Evolutionary conservation across 2,113 vertebrate genomes (phyloP).

Genomic region (Microcebus murinus): DNA sequence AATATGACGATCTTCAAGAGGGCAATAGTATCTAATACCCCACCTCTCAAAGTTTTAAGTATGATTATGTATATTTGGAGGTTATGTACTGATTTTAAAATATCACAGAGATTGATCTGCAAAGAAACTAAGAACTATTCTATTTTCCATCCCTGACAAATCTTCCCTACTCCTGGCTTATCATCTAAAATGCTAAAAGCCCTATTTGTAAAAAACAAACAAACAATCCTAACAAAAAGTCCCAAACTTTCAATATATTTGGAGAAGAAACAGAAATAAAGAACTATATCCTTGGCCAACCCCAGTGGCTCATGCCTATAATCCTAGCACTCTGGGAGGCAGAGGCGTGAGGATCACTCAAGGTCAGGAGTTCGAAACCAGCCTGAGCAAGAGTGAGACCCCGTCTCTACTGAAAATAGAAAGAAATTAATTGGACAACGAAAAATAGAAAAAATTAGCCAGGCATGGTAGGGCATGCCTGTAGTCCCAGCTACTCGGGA

Average conservation of each 20-base stretch:
- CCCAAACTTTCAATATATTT: neutral
- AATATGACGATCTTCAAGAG: neutral
- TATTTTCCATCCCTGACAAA: neutral
- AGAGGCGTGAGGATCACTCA: too few relatives aligned
- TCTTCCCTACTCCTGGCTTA: neutral
- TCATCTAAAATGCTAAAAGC: neutral
- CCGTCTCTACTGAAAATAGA: too few relatives aligned
- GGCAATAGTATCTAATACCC: neutral
- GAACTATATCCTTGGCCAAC: neutral
- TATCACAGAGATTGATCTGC: neutral
- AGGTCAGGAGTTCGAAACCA: too few relatives aligned
- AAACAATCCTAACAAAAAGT: neutral
- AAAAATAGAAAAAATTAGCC: too few relatives aligned
- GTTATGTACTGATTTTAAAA: neutral
- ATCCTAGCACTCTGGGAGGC: too few relatives aligned
- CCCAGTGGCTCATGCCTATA: too few relatives aligned
- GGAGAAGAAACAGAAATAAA: constrained; percentile 35
- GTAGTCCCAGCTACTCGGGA: too few relatives aligned
- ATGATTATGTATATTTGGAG: neutral
- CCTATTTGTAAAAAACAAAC: neutral
- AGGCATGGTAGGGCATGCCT: too few relatives aligned
- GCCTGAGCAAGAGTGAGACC: too few relatives aligned
- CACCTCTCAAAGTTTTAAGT: neutral
- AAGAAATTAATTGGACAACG: too few relatives aligned
- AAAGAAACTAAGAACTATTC: neutral